phyloP scores from a whole-genome alignment of 35 echinoderm and acorn worm genomes.

The Amphiura filiformis region DNA sequence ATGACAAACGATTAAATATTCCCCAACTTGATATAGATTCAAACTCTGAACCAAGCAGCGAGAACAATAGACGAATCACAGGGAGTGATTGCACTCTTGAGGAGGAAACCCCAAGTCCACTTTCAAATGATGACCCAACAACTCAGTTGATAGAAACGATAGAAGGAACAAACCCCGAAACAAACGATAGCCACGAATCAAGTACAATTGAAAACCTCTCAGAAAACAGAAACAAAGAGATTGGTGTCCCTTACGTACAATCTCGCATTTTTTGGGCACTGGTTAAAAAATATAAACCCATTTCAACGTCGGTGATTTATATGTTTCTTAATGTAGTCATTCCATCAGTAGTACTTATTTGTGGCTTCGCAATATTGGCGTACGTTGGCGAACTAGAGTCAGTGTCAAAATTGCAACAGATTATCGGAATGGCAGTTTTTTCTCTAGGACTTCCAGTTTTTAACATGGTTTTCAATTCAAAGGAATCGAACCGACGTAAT shows the following conservation, averaged over 20 bases:
- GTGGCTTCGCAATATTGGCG: neutral
- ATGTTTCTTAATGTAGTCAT: neutral
- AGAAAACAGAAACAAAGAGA: neutral
- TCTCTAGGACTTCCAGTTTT: neutral
- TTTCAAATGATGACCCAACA: neutral
- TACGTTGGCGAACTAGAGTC: neutral
- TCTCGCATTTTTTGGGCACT: neutral
- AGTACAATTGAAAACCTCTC: neutral
- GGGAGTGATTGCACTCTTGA: neutral
- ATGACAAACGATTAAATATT: neutral
- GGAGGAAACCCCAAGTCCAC: neutral
- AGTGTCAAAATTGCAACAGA: neutral
- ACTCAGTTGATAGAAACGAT: neutral
- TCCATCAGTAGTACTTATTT: neutral
- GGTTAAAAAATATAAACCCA: neutral
- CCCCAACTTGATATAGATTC: neutral
- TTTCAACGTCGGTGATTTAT: neutral
- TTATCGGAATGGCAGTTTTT: neutral
- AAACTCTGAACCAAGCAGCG: neutral
- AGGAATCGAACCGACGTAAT: neutral
- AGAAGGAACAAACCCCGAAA: neutral
- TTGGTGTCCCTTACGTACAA: neutral
- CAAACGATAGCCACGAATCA: neutral
- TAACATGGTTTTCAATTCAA: neutral
- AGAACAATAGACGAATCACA: no score